Evolutionary conservation across 2,113 vertebrate species (phyloP), one percentile per base, ranked within the genome.

Genomic region (Cyprinodon brontotheroides): DNA sequence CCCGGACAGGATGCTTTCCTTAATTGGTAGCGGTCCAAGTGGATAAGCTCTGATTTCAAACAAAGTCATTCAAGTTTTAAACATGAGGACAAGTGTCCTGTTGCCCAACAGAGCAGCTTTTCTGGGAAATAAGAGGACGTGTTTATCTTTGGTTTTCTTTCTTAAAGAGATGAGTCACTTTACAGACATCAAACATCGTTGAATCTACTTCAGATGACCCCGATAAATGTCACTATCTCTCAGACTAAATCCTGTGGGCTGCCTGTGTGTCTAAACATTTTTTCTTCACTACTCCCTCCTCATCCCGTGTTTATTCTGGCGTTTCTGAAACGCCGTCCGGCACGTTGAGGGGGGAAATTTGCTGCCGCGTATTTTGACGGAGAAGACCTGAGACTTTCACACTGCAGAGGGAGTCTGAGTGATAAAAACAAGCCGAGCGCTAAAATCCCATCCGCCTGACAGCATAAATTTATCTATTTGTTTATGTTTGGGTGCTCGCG

Each of bases 391-490:
- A 72, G 65, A 68, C 78, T 86, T 57, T 81, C 47, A 74, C 53
- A 68, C 72, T 14, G 43, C 68, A 29, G 63, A 87, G 78, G 62
- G 64, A 78, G 74, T 76, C 41, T 10, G 39, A 43, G 78, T 64
- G 72, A 77, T 89, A 86, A 87, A 90, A 83, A n/a, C 78, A 70
- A 87, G 73, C 22, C 40, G 67, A 65, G 79, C 67, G 45, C 66
- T 89, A 63, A 91, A 90, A 83, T 74, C 80, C 65, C 65, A 83
- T 68, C 64, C 11, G 38, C 45, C 84, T 80, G 79, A 88, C 60
- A 73, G 81, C 85, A 83, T 87, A 15, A 83, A 91, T 90, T 75
- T 80, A 90, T 91, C 80, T 86, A 36, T 83, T 84, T 87, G 80
- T 90, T 91, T 87, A 76, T 75, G 80, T 89, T 76, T 76, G 45